Conservation (phyloP, 2,113 vertebrate species). For the Chamaea fasciata region DNA sequence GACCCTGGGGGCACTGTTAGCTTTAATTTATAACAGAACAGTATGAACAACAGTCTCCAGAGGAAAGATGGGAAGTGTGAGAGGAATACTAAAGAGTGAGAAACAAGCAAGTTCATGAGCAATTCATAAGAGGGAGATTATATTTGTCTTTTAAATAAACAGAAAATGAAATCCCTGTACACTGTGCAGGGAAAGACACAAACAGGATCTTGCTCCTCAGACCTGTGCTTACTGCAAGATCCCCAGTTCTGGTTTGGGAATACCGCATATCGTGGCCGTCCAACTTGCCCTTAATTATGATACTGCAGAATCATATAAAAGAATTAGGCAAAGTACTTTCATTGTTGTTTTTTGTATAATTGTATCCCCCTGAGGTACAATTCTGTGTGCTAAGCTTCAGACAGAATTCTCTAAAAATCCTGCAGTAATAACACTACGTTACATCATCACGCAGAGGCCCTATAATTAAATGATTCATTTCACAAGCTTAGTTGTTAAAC, state of each 20-base stretch:
- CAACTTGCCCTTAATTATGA: neutral
- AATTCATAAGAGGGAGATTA: neutral
- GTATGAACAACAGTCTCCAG: neutral
- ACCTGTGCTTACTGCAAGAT: neutral
- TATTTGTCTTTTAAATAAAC: neutral
- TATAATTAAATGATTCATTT: neutral
- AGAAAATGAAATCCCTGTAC: neutral
- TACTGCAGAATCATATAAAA: neutral
- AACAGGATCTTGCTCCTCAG: neutral
- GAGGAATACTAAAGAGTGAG: neutral
- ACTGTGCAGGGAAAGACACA: neutral
- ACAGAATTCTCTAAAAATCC: neutral
- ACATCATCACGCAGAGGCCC: neutral
- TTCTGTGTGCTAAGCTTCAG: neutral
- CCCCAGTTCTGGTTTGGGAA: neutral
- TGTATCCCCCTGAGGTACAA: neutral
- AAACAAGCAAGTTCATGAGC: neutral
- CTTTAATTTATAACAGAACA: constrained; percentile 3
- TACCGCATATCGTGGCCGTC: rapidly evolving
- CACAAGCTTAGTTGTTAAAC: neutral
- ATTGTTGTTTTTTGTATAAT: neutral
- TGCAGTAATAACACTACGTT: neutral
- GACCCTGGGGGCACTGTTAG: neutral
- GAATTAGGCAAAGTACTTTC: neutral
- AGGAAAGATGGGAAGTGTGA: neutral